These are phyloP conservation scores for Apus apus DNA, from an alignment of 2,113 vertebrate genomes.

Conservation along the genomic window DNA sequence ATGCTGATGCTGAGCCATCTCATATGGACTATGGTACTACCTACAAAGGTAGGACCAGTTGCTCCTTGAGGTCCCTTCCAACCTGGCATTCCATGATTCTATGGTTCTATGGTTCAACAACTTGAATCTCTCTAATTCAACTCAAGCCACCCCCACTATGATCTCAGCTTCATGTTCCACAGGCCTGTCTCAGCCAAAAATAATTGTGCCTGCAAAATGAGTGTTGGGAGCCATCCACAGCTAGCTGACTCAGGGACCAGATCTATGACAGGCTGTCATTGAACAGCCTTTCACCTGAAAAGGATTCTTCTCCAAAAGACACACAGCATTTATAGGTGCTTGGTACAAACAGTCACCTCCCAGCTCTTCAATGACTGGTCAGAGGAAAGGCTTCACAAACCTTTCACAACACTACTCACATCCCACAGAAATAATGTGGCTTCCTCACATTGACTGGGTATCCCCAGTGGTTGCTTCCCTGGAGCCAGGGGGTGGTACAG, in stretches of 20 bases:
- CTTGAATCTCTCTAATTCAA: neutral
- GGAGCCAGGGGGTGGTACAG: neutral
- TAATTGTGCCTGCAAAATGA: neutral
- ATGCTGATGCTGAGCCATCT: no score
- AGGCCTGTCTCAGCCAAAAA: neutral
- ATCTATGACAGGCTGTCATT: neutral
- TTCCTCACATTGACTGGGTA: neutral
- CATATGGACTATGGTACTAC: no score
- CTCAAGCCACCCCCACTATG: neutral
- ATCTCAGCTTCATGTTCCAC: neutral
- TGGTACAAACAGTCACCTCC: neutral
- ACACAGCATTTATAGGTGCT: neutral
- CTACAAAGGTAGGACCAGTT: no score
- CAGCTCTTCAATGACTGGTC: neutral
- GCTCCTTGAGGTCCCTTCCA: no score
- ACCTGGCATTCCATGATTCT: no score
- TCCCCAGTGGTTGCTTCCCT: neutral
- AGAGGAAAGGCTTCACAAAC: neutral
- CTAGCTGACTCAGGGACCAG: rapidly evolving
- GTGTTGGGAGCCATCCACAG: neutral
- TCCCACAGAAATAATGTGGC: neutral
- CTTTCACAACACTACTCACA: neutral
- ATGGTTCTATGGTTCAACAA: neutral
- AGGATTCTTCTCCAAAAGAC: neutral
- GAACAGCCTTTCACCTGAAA: neutral